Conservation (phyloP, 1,140 invertebrate species). For the Chelonus insularis region DNA sequence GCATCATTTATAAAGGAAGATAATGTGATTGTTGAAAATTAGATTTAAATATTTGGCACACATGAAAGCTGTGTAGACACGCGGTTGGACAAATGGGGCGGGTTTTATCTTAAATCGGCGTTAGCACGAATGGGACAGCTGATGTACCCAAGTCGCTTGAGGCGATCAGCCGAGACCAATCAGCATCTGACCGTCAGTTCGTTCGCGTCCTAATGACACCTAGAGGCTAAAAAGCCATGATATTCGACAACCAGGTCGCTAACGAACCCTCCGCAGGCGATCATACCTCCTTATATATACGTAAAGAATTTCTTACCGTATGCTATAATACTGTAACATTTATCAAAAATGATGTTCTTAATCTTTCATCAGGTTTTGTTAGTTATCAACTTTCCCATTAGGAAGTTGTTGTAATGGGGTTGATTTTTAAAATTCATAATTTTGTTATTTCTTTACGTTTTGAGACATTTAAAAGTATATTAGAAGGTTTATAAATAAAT, state of each 20-base stretch:
- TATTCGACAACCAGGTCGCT: conserved; percentile 51
- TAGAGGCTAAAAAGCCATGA: conserved; percentile 58
- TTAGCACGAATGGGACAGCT: conserved; percentile 53
- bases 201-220: conserved; percentile 56
- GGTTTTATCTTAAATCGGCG: conserved; percentile 25
- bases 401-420: too few species aligned
- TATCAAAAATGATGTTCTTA: too few species aligned
- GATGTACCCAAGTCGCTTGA: conserved; percentile 51
- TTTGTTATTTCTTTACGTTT: too few species aligned
- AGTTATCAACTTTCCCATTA: too few species aligned
- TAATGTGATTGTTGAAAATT: conserved; percentile 13
- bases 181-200: conserved; percentile 47
- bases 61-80: not conserved
- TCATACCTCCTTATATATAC: not conserved
- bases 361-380: too few species aligned
- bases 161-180: conserved; percentile 56
- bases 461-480: too few species aligned
- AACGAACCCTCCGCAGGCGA: conserved; percentile 44
- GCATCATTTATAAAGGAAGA: not conserved
- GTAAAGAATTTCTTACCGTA: too few species aligned
- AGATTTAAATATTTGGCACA: conserved; percentile 15
- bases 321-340: too few species aligned
- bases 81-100: not conserved
- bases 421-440: too few species aligned
- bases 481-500: too few species aligned